phyloP scores from a whole-genome alignment of 2,113 vertebrate genomes.

The Cyanoliseus patagonus region DNA sequence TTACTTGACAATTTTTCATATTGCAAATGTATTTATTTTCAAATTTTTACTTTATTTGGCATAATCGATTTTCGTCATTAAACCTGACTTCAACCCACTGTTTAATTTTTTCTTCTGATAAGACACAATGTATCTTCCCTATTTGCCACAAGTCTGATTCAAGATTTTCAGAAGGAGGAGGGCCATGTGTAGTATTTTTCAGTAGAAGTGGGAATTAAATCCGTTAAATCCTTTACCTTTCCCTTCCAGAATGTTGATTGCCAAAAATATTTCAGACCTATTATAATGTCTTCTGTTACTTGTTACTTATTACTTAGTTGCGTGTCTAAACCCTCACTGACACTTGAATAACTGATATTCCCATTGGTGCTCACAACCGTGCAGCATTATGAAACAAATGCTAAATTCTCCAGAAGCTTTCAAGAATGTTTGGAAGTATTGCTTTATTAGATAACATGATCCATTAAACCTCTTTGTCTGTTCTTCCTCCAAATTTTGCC shows the following conservation, averaged over 20 bases:
- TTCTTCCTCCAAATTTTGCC: not conserved
- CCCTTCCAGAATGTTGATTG: not conserved
- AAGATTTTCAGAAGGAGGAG: not conserved
- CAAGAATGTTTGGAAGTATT: not conserved
- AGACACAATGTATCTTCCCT: not conserved
- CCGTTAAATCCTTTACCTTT: not conserved
- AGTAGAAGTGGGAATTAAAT: not conserved
- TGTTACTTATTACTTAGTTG: not conserved
- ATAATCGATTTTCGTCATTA: not conserved
- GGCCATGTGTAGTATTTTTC: not conserved
- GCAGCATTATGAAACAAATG: not conserved
- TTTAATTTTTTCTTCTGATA: not conserved
- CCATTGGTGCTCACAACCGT: not conserved
- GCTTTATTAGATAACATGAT: not conserved
- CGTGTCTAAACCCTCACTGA: not conserved
- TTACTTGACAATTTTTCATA: not conserved
- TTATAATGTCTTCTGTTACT: not conserved
- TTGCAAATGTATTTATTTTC: not conserved
- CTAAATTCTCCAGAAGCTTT: not conserved
- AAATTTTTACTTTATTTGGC: not conserved
- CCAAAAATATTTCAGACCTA: not conserved
- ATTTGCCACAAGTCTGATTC: not conserved
- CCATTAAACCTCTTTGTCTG: not conserved
- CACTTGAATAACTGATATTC: not conserved
- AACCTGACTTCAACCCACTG: not conserved